These are phyloP conservation scores for Ageneiosus marmoratus DNA, from an alignment of 2,113 vertebrate genomes.

Conservation along the genomic window DNA sequence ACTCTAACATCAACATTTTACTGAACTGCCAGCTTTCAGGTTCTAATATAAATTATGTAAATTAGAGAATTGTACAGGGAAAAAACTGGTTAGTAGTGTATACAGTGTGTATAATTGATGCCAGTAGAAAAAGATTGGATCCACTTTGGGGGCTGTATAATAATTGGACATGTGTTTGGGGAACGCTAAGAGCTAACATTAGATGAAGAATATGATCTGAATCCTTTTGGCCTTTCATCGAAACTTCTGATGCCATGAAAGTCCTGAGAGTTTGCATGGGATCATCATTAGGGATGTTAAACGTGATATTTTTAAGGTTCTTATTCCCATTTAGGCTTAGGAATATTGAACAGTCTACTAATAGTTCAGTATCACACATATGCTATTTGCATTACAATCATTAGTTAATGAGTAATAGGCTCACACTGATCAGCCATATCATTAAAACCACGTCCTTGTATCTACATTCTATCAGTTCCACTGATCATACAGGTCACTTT, in stretches of 20 bases:
- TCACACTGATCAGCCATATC: no score
- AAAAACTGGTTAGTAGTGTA: constrained; percentile 57
- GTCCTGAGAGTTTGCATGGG: background rate
- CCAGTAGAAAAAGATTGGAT: constrained; percentile 43
- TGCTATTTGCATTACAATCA: background rate
- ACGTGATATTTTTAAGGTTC: constrained; percentile 6
- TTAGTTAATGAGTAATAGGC: background rate
- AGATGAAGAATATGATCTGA: constrained; percentile 41
- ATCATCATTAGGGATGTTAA: background rate
- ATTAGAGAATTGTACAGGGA: constrained; percentile 44
- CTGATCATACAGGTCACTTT: no score
- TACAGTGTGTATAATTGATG: constrained; percentile 68
- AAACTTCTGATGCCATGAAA: constrained; percentile 10
- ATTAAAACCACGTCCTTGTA: no score
- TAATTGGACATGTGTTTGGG: constrained; percentile 51
- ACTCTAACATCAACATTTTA: constrained; percentile 45
- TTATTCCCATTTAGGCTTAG: background rate
- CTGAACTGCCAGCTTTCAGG: constrained; percentile 26
- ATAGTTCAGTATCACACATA: background rate
- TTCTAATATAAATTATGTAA: constrained; percentile 62
- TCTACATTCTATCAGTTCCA: no score
- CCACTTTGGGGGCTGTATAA: constrained; percentile 31
- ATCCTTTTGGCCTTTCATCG: background rate
- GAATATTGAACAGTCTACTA: background rate
- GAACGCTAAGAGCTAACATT: constrained; percentile 27